Evolutionary conservation across 1,140 invertebrate species (phyloP).

Genomic region (Lepidurus apus): DNA sequence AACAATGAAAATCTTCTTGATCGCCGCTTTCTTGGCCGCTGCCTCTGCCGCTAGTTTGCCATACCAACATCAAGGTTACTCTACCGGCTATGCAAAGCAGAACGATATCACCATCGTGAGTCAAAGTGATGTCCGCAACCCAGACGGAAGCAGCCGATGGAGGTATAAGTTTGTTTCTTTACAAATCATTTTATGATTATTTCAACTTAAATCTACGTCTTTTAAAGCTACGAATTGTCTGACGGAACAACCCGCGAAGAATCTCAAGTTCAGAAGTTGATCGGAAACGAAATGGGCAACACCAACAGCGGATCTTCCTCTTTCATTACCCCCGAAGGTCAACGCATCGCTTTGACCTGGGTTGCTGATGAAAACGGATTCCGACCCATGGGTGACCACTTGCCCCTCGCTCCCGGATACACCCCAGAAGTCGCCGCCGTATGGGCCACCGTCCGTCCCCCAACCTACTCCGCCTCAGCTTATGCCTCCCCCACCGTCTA

Average conservation of each 20-base stretch:
- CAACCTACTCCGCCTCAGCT: neutral
- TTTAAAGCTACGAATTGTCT: constrained; percentile 19
- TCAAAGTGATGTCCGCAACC: constrained; percentile 25
- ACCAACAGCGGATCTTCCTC: constrained; percentile 44
- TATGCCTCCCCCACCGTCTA: no score
- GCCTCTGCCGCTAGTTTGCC: neutral
- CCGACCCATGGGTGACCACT: constrained; percentile 39
- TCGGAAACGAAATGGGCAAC: constrained; percentile 30
- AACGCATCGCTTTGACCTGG: constrained; percentile 36
- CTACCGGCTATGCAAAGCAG: neutral
- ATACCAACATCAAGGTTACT: neutral
- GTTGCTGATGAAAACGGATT: constrained; percentile 41
- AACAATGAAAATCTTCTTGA: constrained; percentile 7
- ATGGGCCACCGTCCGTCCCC: neutral
- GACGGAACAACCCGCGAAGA: constrained; percentile 28
- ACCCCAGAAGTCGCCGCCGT: constrained; percentile 30
- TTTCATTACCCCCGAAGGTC: constrained; percentile 38
- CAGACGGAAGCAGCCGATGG: constrained; percentile 24
- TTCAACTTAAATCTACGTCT: neutral
- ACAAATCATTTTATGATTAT: neutral
- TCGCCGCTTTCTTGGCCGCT: constrained; percentile 27
- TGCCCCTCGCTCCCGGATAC: constrained; percentile 37
- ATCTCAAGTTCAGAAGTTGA: constrained; percentile 28
- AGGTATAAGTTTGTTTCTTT: neutral
- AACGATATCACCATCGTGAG: constrained; percentile 24